Percentiles rank a stretch among this genome's conserved stretches.
Evolutionary conservation across 2,113 vertebrate species (phyloP).

Genomic region (Globicephala melas): DNA sequence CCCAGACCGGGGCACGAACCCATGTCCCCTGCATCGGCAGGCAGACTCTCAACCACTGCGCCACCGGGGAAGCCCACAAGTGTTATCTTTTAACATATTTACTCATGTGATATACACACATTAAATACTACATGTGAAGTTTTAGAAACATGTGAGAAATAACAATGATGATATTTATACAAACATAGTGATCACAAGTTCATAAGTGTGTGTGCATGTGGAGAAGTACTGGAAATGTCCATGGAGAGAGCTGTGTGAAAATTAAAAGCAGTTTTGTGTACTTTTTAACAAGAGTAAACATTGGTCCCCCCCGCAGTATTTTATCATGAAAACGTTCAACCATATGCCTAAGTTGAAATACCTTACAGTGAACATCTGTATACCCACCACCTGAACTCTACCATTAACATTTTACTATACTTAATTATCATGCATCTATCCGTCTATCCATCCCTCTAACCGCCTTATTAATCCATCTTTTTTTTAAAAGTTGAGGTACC

Average conservation of each 20-base stretch:
- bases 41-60: too few relatives aligned
- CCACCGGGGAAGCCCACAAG: not conserved
- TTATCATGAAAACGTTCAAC: not conserved
- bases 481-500: not conserved
- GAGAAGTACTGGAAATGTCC: not conserved
- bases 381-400: not conserved
- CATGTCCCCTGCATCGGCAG: too few relatives aligned
- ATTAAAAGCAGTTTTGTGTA: not conserved
- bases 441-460: not conserved
- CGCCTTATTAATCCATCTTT: not conserved
- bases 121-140: not conserved
- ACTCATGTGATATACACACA: not conserved
- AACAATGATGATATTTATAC: not conserved
- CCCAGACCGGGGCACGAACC: too few relatives aligned
- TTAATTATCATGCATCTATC: not conserved
- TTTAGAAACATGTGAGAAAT: not conserved
- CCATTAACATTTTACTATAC: not conserved
- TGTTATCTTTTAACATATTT: not conserved
- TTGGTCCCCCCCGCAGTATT: not conserved
- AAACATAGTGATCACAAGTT: not conserved
- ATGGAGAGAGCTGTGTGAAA: not conserved
- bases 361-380: not conserved
- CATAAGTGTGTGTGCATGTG: not conserved
- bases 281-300: not conserved
- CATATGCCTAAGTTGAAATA: not conserved